A percentile compares a stretch with the other conserved stretches of the same genome.
Conservation (phyloP, 2,797 vertebrate species). For the Alfaro cultratus region DNA sequence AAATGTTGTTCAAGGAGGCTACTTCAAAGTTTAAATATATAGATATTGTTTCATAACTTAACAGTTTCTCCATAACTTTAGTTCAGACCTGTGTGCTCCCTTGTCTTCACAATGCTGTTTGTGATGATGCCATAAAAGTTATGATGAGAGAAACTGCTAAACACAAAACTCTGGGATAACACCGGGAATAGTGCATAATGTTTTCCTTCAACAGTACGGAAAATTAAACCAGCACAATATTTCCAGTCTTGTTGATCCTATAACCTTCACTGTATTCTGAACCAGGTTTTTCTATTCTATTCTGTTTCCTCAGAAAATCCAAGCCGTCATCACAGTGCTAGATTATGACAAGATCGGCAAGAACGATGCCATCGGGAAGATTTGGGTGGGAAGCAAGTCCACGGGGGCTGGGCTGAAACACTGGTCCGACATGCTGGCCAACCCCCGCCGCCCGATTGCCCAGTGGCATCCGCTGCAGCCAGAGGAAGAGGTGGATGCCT, state of each 20-base stretch:
- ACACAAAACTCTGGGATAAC: neutral
- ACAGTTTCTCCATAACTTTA: neutral
- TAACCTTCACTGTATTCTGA: neutral
- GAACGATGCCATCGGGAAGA: conserved; percentile 97
- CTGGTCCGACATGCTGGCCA: conserved; percentile 99
- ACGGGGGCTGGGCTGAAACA: conserved; percentile 93
- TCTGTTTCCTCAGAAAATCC: conserved; percentile 88
- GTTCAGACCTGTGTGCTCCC: neutral
- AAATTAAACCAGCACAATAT: neutral
- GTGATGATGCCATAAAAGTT: neutral
- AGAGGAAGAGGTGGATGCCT: conserved; percentile 92
- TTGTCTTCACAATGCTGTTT: too few species aligned
- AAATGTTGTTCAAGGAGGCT: neutral
- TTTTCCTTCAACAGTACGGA: neutral
- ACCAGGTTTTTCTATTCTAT: neutral
- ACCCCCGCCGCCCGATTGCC: conserved; percentile 95
- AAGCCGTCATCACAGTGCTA: conserved; percentile 95
- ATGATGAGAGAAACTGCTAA: neutral
- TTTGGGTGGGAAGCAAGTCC: conserved; percentile 92
- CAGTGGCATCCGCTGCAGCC: conserved; percentile 99
- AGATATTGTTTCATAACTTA: neutral
- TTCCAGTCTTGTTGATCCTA: neutral
- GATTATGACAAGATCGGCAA: conserved; percentile 99
- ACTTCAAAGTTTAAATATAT: neutral
- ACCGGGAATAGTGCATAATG: neutral